A percentile compares a stretch with the other conserved stretches of the same genome.
Conservation (phyloP, 1,140 invertebrate genomes). For the Leptinotarsa undecemlineata region DNA sequence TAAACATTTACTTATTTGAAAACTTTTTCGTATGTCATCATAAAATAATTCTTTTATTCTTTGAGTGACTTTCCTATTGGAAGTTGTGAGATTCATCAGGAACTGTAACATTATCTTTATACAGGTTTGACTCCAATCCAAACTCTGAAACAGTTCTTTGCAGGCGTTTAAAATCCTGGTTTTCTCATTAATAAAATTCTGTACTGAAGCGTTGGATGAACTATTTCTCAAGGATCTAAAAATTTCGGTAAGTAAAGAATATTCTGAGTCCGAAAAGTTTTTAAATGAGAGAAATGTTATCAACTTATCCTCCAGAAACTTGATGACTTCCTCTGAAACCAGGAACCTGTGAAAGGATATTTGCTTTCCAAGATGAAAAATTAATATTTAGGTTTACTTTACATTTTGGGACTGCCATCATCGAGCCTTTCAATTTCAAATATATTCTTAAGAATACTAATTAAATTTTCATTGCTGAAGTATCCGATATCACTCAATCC, state of each 20-base stretch:
- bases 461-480: background rate
- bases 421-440: slow-evolving; percentile 11
- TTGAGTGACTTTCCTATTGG: slow-evolving; percentile 23
- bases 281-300: background rate
- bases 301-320: slow-evolving; percentile 8
- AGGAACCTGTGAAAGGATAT: background rate
- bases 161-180: slow-evolving; percentile 12
- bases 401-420: slow-evolving; percentile 12
- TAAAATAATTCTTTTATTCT: slow-evolving; percentile 7
- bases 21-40: slow-evolving; percentile 19
- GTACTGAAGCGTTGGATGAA: background rate
- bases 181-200: slow-evolving; percentile 12
- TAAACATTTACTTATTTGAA: slow-evolving; percentile 26
- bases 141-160: background rate
- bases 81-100: slow-evolving; percentile 41
- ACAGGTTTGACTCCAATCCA: slow-evolving; percentile 1
- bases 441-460: background rate
- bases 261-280: background rate
- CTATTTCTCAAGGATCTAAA: slow-evolving; percentile 22
- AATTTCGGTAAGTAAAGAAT: slow-evolving; percentile 8
- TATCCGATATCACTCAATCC: background rate
- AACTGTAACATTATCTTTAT: slow-evolving; percentile 45
- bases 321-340: slow-evolving; percentile 12
- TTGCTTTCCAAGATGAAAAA: background rate
- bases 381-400: background rate